These are phyloP conservation scores for Epirrhoe tristata DNA, from an alignment of 2,888 invertebrate species.

Conservation along the genomic window DNA sequence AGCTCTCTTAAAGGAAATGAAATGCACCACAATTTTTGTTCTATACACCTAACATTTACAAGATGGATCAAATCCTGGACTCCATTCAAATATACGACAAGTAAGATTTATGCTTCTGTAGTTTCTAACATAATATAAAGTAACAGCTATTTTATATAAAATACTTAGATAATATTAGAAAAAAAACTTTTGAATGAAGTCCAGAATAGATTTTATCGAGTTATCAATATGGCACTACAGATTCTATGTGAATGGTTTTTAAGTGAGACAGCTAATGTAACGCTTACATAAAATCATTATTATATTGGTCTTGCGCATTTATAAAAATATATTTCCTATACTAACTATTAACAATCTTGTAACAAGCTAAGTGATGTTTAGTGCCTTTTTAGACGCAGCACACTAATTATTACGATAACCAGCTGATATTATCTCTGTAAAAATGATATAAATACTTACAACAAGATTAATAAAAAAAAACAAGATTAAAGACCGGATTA, in stretches of 20 bases:
- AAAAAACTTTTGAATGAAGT: not conserved
- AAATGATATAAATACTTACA: not conserved
- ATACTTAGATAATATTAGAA: not conserved
- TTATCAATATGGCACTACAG: slow-evolving; percentile 65
- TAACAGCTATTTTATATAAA: too few species aligned
- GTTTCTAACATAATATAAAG: too few species aligned
- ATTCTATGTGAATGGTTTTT: slow-evolving; percentile 46
- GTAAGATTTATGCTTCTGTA: too few species aligned
- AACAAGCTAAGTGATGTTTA: slow-evolving; percentile 50
- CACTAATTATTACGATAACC: slow-evolving; percentile 2
- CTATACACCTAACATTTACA: slow-evolving; percentile 51
- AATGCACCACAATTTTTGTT: slow-evolving; percentile 72
- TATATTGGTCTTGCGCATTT: slow-evolving; percentile 71
- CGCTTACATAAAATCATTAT: slow-evolving; percentile 58
- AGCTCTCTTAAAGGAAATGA: slow-evolving; percentile 71
- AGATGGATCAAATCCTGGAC: slow-evolving; percentile 14
- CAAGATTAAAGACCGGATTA: too few species aligned
- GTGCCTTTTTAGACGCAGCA: slow-evolving; percentile 24
- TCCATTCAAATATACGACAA: not conserved
- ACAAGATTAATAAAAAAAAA: too few species aligned
- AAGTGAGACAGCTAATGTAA: slow-evolving; percentile 39
- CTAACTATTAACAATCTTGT: slow-evolving; percentile 57
- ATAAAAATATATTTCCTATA: slow-evolving; percentile 77
- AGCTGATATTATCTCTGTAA: not conserved
- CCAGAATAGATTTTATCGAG: slow-evolving; percentile 11